phyloP scores from a whole-genome alignment of 2,797 vertebrate species.

The Scolopax rusticola region DNA sequence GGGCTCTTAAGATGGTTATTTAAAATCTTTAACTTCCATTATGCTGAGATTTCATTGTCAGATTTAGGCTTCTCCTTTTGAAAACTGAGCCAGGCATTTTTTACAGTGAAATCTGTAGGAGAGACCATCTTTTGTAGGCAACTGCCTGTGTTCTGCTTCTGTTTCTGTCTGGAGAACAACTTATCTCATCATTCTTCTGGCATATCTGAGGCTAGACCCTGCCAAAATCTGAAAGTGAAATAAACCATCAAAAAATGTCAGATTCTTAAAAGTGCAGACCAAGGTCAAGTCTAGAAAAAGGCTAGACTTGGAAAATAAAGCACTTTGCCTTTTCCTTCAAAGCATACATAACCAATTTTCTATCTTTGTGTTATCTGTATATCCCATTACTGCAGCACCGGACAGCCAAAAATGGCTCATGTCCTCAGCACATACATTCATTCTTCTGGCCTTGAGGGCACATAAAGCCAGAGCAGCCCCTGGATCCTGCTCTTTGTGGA shows the following conservation, averaged over 20 bases:
- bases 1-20: neutral
- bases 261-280: conserved; percentile 54
- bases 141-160: conserved; percentile 49
- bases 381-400: neutral
- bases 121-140: neutral
- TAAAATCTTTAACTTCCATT: neutral
- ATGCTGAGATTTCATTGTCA: neutral
- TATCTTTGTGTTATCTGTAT: neutral
- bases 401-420: neutral
- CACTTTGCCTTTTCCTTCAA: conserved; percentile 7
- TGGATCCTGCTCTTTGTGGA: neutral
- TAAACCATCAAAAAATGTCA: conserved; percentile 61
- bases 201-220: conserved; percentile 35
- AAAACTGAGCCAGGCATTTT: neutral
- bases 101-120: neutral
- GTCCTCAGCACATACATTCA: neutral
- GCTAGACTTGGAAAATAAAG: conserved; percentile 2
- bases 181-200: conserved; percentile 65
- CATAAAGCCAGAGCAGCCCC: neutral
- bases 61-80: neutral
- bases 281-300: conserved; percentile 55
- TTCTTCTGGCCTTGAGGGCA: neutral
- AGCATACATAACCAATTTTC: neutral
- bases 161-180: conserved; percentile 61
- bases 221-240: conserved; percentile 71